phyloP scores from a whole-genome alignment of 2,113 vertebrate genomes.

The Antechinus stuartii region DNA sequence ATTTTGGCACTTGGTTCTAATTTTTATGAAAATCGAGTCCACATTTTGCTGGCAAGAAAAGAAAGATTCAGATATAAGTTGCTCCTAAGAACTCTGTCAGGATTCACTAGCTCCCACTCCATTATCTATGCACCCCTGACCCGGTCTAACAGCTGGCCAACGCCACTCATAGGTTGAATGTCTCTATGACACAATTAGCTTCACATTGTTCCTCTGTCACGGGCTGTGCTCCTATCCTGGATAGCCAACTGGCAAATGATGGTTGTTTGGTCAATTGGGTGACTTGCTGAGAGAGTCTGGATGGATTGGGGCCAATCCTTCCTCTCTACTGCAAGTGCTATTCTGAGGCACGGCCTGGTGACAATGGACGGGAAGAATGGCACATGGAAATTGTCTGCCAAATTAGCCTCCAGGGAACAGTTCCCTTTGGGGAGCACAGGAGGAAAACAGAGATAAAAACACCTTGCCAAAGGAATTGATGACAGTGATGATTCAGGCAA shows the following conservation, averaged over 20 bases:
- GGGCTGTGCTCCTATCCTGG: background rate
- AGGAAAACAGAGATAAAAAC: background rate
- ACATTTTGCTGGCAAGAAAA: background rate
- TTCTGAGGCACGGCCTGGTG: background rate
- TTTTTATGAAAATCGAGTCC: background rate
- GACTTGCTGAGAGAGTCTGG: background rate
- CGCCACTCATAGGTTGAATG: background rate
- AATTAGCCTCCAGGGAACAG: background rate
- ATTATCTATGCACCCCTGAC: background rate
- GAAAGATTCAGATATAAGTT: background rate
- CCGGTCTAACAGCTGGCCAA: background rate
- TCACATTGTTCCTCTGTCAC: background rate
- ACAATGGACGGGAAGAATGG: slow-evolving; percentile 11
- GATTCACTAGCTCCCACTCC: background rate
- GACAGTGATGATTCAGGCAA: slow-evolving; percentile 46
- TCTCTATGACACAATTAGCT: background rate
- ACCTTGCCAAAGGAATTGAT: slow-evolving; percentile 19
- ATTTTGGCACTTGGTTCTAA: background rate
- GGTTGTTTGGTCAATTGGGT: background rate
- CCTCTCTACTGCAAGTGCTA: background rate
- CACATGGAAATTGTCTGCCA: background rate
- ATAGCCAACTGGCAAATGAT: background rate
- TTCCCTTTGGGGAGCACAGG: background rate
- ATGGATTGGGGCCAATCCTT: background rate
- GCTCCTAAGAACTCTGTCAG: background rate